Conservation (phyloP, 2,888 invertebrate genomes). For the Eledona agricola region DNA sequence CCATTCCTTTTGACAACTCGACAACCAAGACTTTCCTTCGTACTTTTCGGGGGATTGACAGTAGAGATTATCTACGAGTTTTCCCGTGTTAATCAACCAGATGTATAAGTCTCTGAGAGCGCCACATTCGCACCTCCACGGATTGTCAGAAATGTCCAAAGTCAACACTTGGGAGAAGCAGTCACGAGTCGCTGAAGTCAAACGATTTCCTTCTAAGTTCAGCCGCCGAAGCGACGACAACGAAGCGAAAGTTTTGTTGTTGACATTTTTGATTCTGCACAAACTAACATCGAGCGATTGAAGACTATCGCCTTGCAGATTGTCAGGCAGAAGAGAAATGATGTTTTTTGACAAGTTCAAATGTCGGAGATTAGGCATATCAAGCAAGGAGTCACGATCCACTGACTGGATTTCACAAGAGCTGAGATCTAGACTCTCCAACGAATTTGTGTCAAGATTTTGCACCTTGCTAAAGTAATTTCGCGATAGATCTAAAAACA, state of each 20-base stretch:
- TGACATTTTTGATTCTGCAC: slow-evolving; percentile 69
- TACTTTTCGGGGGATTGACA: slow-evolving; percentile 73
- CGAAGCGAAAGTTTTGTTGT: slow-evolving; percentile 70
- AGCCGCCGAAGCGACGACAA: slow-evolving; percentile 70
- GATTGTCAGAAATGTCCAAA: slow-evolving; percentile 75
- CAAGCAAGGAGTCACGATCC: slow-evolving; percentile 67
- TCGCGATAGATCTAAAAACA: slow-evolving; percentile 70
- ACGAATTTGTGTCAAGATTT: slow-evolving; percentile 67
- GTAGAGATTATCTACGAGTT: slow-evolving; percentile 64
- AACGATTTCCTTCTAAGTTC: slow-evolving; percentile 75
- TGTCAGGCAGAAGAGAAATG: slow-evolving; percentile 69
- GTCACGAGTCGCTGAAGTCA: slow-evolving; percentile 69
- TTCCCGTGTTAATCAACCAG: slow-evolving; percentile 68
- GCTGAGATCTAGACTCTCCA: slow-evolving; percentile 70
- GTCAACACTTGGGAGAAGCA: slow-evolving; percentile 70
- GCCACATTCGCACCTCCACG: slow-evolving; percentile 79
- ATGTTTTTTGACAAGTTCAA: slow-evolving; percentile 75
- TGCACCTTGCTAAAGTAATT: slow-evolving; percentile 71
- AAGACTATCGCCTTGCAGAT: slow-evolving; percentile 69
- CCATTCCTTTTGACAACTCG: slow-evolving; percentile 73
- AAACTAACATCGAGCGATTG: slow-evolving; percentile 69
- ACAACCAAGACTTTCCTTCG: slow-evolving; percentile 74
- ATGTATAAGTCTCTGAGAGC: slow-evolving; percentile 71
- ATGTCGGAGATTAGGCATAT: slow-evolving; percentile 68
- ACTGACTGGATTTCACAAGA: slow-evolving; percentile 72